Conservation (phyloP, 2,113 vertebrate species). For the Smithornis capensis region DNA sequence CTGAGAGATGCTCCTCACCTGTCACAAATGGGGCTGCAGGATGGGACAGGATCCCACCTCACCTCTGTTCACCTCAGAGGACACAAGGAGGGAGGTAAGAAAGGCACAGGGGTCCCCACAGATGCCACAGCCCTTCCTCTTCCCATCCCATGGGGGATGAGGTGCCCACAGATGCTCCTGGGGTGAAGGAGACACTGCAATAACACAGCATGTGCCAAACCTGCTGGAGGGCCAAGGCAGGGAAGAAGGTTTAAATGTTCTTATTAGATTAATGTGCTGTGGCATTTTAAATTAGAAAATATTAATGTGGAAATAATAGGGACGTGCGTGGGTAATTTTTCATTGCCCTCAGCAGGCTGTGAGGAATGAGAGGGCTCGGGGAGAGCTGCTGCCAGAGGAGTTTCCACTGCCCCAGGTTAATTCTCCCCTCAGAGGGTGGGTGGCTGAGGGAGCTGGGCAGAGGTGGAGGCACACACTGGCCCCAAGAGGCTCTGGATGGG, state of each 20-base stretch:
- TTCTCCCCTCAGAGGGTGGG: neutral
- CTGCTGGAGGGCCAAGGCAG: neutral
- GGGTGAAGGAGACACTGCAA: neutral
- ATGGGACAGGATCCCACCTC: neutral
- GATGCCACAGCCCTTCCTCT: neutral
- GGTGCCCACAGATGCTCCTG: neutral
- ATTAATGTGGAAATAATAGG: neutral
- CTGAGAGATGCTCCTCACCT: too few species aligned
- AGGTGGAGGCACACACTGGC: neutral
- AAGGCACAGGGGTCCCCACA: neutral
- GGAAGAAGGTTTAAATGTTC: neutral
- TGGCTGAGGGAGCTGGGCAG: rapidly evolving
- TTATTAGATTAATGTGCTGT: constrained; percentile 8
- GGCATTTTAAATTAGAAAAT: constrained; percentile 8
- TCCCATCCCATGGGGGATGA: rapidly evolving
- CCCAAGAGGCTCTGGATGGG: neutral
- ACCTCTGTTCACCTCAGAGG: rapidly evolving
- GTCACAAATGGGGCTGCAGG: too few species aligned
- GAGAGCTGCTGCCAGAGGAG: neutral
- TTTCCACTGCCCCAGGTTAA: neutral
- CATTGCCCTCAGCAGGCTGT: neutral
- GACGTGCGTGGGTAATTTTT: neutral
- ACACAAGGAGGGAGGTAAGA: neutral
- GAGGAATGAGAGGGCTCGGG: neutral
- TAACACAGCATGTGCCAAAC: neutral